Base-by-base conservation (phyloP, 2,888 invertebrate genomes). In the Chloroclystis v-ata region DNA sequence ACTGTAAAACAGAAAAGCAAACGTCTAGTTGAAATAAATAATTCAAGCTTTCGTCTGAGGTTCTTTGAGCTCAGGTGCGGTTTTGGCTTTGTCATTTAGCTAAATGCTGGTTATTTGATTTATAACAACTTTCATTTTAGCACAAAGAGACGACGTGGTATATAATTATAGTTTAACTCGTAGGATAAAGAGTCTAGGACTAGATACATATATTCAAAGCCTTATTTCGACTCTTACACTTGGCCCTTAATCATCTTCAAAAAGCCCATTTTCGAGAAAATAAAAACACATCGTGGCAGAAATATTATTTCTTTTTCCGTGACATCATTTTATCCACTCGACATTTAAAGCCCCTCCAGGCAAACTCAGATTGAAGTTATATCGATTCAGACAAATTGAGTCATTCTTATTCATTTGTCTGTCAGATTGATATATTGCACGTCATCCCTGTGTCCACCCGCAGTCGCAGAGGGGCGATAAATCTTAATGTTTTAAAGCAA, bases 321-420 rank as follows among this genome's bases (percentile, higher is more conserved):
- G n/a, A 26, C 24, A 33, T 16, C 2, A 35, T 8, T 12, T 43
- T 40, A 37, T 37, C 39, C 35, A 29, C 13, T 28, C 16, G 43
- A 14, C 20, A 44, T 37, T 39, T 30, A 49, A 39, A 29, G 28
- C 13, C 30, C 28, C 28, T 41, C 32, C 13, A 11, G 11, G 37
- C 37, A 45, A 37, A 16, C 37, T 45, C 35, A 20, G 42, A 47
- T 30, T 43, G 39, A 20, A 26, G 8, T 37, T 47, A 37, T 39
- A 45, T 45, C 45, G 45, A 44, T 49, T 49, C 33, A 44, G 37
- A 56, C 43, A 54, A 52, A 52, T 48, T 43, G 48, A 32, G 33
- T 51, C 33, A 53, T 50, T 50, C 45, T 51, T 51, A 54, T 56
- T 47, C 35, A 51, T 54, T 49, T 49, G 38, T 50, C 47, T 52